These are phyloP conservation scores for Oenanthe oenanthe DNA, from an alignment of 2,113 vertebrate species.

Conservation along the genomic window DNA sequence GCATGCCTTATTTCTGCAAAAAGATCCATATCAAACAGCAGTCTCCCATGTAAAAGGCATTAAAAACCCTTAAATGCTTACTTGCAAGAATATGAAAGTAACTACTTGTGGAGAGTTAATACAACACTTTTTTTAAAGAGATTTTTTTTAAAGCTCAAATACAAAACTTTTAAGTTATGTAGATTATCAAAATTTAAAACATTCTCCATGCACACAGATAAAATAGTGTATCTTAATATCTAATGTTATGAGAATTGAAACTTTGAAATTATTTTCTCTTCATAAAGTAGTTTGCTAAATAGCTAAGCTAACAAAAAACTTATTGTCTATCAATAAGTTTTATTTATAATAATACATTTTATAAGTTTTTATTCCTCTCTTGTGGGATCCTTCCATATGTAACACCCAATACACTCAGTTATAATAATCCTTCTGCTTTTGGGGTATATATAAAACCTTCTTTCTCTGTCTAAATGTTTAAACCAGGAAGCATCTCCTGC, in stretches of 20 bases:
- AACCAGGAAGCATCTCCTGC: neutral
- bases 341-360: too few relatives aligned
- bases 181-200: neutral
- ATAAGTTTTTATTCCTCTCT: neutral
- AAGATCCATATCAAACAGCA: neutral
- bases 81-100: neutral
- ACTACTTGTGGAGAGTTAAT: neutral
- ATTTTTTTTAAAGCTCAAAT: neutral
- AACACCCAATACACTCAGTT: fast-evolving
- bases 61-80: neutral
- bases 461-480: neutral
- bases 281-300: neutral
- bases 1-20: neutral
- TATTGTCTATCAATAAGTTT: neutral
- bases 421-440: neutral
- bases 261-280: neutral
- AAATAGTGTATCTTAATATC: neutral
- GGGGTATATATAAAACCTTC: neutral
- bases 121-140: neutral
- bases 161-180: neutral
- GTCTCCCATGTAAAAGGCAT: neutral
- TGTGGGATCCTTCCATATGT: neutral
- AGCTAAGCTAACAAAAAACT: neutral
- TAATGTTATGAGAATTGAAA: neutral
- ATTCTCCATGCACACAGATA: neutral